These are phyloP conservation scores for Raphicerus campestris DNA, from an alignment of 2,113 vertebrate genomes.

Conservation along the genomic window DNA sequence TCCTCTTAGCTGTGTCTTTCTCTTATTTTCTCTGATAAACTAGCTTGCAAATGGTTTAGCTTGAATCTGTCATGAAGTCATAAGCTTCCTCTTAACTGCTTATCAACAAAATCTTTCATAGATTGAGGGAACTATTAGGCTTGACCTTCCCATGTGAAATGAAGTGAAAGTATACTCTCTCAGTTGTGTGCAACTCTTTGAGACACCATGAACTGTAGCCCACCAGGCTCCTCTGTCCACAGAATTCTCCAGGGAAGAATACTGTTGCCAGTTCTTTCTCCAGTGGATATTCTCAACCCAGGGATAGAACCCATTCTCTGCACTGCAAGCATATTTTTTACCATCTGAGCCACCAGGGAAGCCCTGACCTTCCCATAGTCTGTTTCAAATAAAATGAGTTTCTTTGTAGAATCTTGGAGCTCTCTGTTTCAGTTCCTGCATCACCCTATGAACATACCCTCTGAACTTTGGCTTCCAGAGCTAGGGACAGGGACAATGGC, in stretches of 20 bases:
- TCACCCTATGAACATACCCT: background rate
- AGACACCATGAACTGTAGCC: background rate
- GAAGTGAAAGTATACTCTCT: background rate
- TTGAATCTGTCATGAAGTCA: background rate
- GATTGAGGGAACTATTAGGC: background rate
- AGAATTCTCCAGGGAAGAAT: background rate
- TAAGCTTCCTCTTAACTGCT: background rate
- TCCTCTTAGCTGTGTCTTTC: background rate
- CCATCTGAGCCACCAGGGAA: background rate
- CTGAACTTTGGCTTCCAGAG: background rate
- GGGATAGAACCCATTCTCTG: background rate
- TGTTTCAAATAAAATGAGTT: background rate
- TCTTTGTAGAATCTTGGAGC: background rate
- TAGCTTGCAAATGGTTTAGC: background rate
- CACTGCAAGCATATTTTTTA: background rate
- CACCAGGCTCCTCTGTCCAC: background rate
- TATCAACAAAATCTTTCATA: background rate
- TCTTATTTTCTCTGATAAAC: background rate
- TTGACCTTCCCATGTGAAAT: background rate
- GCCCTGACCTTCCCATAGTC: background rate
- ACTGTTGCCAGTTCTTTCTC: background rate
- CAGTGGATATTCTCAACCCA: background rate
- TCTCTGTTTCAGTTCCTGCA: background rate
- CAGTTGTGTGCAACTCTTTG: background rate
- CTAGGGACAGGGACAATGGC: background rate